Evolutionary conservation across 2,888 invertebrate species (phyloP), one percentile per base, ranked within the genome.

Genomic region (Belgica antarctica): DNA sequence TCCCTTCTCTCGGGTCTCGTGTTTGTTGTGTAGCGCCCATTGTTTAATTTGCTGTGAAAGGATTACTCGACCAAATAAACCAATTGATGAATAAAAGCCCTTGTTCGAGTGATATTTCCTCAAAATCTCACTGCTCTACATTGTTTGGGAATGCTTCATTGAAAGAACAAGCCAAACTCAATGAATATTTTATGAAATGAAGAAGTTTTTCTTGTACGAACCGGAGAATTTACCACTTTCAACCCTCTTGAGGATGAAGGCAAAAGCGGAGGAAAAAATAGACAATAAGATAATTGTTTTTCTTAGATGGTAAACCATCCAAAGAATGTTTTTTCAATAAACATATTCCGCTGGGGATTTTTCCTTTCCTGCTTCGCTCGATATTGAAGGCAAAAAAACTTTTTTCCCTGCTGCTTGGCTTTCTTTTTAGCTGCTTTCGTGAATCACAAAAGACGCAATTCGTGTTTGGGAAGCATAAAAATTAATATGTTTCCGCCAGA

Each of bases 401-500:
- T 52, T 41, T 41, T 41, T 41, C 41, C 41, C 52, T n/a, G 15
- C 46, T n/a, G 22, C 17, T 52, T 52, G 2, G 12, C 31, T 41
- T 24, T 2, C 5, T 59, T 3, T 59, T 59, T 24, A 24, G 24
- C 59, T 59, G 27, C n/a, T 62, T 62, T 31, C 31, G 17, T 62
- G 31, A 17, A 62, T 62, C 62, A 36, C 41, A 59, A 59, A 59
- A 59, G 59, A 59, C 59, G 59, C 59, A 59, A 59, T 59, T 57
- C 57, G 24, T 19, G 52, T 68, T 27, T 17, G 19, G 19, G 22
- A 62, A 62, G 57, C 68, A 68, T 59, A 69, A 46, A 69, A 70
- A 70, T 70, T 70, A 71, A 70, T 72, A 73, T 71, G 73, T 71
- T 74, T 73, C 74, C 73, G 74, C 72, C 74, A 74, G 74, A 73